Evolutionary conservation across 2,113 vertebrate species (phyloP).

Genomic region (Oceanodroma tethys): DNA sequence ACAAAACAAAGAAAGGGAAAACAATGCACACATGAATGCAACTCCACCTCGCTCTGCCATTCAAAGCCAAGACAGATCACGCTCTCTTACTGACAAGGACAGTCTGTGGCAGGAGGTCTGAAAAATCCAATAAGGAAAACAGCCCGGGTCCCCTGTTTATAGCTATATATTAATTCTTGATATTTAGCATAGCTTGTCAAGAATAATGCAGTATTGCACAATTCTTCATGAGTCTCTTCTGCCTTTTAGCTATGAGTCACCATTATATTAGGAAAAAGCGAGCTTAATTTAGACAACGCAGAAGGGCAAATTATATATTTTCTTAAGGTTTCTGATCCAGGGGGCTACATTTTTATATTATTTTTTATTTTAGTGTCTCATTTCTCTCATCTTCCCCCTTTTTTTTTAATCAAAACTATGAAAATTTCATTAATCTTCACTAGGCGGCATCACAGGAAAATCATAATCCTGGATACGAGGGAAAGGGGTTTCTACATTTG

Average conservation of each 20-base stretch:
- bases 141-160: neutral
- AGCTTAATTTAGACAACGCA: neutral
- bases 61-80: neutral
- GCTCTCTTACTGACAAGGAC: neutral
- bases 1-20: neutral
- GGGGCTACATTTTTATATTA: neutral
- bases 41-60: fast-evolving
- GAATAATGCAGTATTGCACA: neutral
- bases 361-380: neutral
- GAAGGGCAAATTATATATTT: neutral
- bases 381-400: neutral
- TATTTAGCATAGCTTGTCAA: neutral
- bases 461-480: neutral
- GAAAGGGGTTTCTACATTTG: neutral
- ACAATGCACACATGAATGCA: neutral
- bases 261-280: neutral
- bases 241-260: neutral
- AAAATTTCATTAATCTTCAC: neutral
- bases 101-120: neutral
- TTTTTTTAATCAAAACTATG: neutral
- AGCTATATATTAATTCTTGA: neutral
- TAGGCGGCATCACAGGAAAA: neutral
- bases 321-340: neutral
- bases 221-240: neutral
- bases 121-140: neutral